Evolutionary conservation across 2,888 invertebrate genomes (phyloP), one percentile per base, ranked within the genome.

Genomic region (Ryuthela nishihirai): DNA sequence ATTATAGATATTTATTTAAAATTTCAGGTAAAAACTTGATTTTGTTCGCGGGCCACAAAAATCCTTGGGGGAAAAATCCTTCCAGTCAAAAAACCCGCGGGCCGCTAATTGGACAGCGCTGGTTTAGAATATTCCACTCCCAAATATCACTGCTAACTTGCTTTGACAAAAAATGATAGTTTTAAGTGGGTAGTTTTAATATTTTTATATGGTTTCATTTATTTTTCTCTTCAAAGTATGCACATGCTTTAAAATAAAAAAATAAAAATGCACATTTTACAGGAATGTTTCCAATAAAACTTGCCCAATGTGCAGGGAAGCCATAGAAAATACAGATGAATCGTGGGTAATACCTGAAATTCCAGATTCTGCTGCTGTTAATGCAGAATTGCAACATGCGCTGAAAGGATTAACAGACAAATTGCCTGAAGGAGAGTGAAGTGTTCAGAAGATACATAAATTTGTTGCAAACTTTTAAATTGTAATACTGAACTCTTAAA

Each of bases 231-330:
- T 36, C 17, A 36, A 36, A 36, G 17, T 36, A 3, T 15, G 10
- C 15, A 15, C 6, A 1, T 7, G 2, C 7, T 36, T 36, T 36
- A 36, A 10, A 36, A 7, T 29, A 29, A n/a, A 15, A 36, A 36
- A 2, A 12, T 36, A 36, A n/a, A 10, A 15, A n/a, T 15, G 15
- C 12, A 10, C 2, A 36, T 45, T 63, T 71, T 75, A 36, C 69
- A 84, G 84, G 83, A 83, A 83, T 73, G 81, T 81, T n/a, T 77
- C 78, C 62, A 80, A 83, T 69, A 81, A 82, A 69, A 84, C 83
- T 1, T 85, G 85, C 70, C 85, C 85, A 0, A 80, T 85, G 55
- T 85, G 85, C 69, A 78, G 83, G 45, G 82, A 81, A 67, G 77
- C 76, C 54, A 71, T 85, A 41, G 77, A 79, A 39, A 82, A 80